Evolutionary conservation across 2,797 vertebrate species (phyloP).

Genomic region (Oreonectes daqikongensis): DNA sequence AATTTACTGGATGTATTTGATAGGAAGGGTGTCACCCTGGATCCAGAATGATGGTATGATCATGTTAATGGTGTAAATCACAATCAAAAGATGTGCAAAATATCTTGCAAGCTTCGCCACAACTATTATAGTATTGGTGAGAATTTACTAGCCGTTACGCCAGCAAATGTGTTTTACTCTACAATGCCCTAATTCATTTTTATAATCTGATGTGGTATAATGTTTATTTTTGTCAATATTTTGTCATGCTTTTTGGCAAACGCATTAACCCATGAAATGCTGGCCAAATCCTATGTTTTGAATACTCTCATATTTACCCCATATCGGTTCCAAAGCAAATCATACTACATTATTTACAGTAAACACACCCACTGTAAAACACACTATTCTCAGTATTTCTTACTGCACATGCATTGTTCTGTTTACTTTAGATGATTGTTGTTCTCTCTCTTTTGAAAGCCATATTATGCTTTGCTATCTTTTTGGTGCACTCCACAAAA

Average conservation of each 20-base stretch:
- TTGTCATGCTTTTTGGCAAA: conserved; percentile 15
- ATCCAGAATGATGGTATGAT: neutral
- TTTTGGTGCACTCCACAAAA: conserved; percentile 12
- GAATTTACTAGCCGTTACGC: no score
- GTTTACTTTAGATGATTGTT: neutral
- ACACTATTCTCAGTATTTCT: conserved; percentile 14
- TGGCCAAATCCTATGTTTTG: neutral
- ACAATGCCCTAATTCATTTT: no score
- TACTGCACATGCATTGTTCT: neutral
- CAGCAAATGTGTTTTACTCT: no score
- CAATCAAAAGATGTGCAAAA: conserved; percentile 10
- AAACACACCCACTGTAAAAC: neutral
- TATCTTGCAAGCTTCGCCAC: neutral
- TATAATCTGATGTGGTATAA: no score
- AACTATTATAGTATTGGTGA: neutral
- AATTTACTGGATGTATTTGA: neutral
- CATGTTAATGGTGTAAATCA: conserved; percentile 3
- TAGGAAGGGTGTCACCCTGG: conserved; percentile 11
- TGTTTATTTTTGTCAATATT: no score
- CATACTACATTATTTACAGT: conserved; percentile 21
- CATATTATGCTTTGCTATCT: neutral
- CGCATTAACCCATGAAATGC: neutral
- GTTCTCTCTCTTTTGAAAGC: neutral
- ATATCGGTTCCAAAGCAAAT: neutral
- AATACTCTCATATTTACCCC: neutral